These are phyloP conservation scores for Cydia fagiglandana DNA, from an alignment of 1,140 invertebrate species.

Conservation along the genomic window DNA sequence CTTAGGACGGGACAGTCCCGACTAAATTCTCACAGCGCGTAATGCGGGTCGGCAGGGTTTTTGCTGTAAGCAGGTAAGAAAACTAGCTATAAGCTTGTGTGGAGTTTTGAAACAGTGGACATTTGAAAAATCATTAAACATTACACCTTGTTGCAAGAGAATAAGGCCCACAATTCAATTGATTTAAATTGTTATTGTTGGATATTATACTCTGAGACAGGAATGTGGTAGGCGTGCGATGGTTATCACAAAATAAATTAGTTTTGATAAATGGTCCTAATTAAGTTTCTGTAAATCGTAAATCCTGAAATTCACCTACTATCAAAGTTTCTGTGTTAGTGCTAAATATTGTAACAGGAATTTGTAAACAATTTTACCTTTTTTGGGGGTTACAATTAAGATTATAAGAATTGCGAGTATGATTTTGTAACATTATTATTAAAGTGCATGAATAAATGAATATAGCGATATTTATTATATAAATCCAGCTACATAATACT, in stretches of 20 bases:
- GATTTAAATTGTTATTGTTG: neutral
- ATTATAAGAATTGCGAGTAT: no score
- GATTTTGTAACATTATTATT: no score
- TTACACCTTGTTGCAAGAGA: neutral
- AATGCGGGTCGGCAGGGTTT: neutral
- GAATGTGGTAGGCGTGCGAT: neutral
- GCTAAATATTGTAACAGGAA: no score
- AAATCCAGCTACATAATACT: no score
- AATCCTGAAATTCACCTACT: neutral
- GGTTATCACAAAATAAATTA: constrained; percentile 1
- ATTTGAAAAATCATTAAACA: neutral
- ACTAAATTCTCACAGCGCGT: constrained; percentile 10
- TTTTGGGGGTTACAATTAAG: no score
- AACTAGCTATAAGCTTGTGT: neutral
- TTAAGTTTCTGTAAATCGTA: neutral
- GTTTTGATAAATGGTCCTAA: neutral
- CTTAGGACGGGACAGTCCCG: constrained; percentile 17
- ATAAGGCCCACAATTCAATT: neutral
- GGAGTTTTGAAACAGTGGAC: neutral
- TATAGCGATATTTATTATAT: no score
- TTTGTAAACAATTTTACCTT: no score
- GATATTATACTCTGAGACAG: neutral
- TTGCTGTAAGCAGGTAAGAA: constrained; percentile 10
- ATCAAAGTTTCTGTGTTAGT: no score
- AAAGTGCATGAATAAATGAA: no score